A percentile compares a stretch with the other conserved stretches of the same genome.
Evolutionary conservation across 2,113 vertebrate species (phyloP).

Genomic region (Cheilinus undulatus): DNA sequence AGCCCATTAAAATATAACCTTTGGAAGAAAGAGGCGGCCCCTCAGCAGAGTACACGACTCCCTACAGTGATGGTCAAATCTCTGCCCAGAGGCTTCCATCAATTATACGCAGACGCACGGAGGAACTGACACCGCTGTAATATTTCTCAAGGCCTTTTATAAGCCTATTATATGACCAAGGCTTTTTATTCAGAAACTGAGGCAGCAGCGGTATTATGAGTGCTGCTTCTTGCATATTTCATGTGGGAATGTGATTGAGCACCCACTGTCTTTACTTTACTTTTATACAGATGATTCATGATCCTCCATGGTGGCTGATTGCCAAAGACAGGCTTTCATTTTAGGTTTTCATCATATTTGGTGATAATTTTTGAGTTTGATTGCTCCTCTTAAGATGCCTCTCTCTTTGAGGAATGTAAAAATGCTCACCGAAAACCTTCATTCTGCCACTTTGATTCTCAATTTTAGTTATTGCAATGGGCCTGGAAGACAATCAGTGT

Average conservation of each 20-base stretch:
- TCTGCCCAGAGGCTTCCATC: neutral
- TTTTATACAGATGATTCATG: constrained; percentile 10
- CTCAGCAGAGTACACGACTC: neutral
- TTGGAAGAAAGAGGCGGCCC: constrained; percentile 7
- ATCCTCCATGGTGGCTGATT: constrained; percentile 15
- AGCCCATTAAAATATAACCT: constrained; percentile 15
- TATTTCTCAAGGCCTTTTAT: constrained; percentile 29
- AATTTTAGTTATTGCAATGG: neutral
- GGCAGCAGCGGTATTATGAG: neutral
- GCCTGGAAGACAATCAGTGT: neutral
- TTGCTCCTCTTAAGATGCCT: neutral
- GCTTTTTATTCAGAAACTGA: constrained; percentile 46
- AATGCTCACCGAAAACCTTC: neutral
- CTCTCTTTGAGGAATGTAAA: constrained; percentile 6
- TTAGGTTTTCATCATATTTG: constrained; percentile 26
- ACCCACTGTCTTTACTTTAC: constrained; percentile 21
- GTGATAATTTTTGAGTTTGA: constrained; percentile 13
- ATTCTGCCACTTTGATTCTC: neutral
- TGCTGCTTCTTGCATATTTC: constrained; percentile 55
- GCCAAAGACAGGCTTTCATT: constrained; percentile 36
- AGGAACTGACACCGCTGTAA: constrained; percentile 22
- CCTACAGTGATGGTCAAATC: constrained; percentile 32
- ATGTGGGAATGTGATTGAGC: constrained; percentile 46
- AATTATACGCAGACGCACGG: constrained; percentile 22
- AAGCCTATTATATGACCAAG: constrained; percentile 20